A percentile compares a stretch with the other conserved stretches of the same genome.
phyloP scores from a whole-genome alignment of 2,888 invertebrate species.

The Achlya flavicornis region DNA sequence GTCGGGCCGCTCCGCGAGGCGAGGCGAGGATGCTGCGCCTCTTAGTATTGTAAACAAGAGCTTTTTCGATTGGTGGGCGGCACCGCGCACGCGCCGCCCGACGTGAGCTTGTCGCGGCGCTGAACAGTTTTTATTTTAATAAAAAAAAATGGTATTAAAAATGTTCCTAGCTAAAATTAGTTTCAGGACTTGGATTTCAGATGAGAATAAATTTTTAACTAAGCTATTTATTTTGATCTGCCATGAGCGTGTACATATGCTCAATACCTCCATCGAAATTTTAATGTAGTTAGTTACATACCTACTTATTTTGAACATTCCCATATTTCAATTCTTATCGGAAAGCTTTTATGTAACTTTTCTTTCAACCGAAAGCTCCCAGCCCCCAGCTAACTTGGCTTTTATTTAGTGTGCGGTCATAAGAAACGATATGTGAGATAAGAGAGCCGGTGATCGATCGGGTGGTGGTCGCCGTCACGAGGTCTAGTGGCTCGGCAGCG shows the following conservation, averaged over 20 bases:
- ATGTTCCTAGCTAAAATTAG: not conserved
- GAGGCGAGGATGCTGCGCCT: slow-evolving; percentile 70
- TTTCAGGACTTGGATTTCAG: not conserved
- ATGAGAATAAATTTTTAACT: not conserved
- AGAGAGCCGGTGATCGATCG: slow-evolving; percentile 64
- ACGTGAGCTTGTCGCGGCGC: slow-evolving; percentile 56
- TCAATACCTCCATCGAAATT: not conserved
- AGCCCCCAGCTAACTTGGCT: not conserved
- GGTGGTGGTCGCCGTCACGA: slow-evolving; percentile 11
- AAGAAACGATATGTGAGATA: slow-evolving; percentile 22
- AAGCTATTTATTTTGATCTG: not conserved
- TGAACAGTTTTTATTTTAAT: slow-evolving; percentile 14
- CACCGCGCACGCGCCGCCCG: slow-evolving; percentile 62
- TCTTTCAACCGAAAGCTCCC: not conserved
- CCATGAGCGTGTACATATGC: not conserved
- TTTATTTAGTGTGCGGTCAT: not conserved
- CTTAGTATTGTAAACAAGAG: slow-evolving; percentile 78
- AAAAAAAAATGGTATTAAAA: slow-evolving; percentile 12
- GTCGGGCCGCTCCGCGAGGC: slow-evolving; percentile 51
- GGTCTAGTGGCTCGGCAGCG: slow-evolving; percentile 22
- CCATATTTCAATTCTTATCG: not conserved
- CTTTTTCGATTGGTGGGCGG: slow-evolving; percentile 76
- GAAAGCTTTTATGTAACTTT: not conserved
- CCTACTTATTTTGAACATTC: not conserved
- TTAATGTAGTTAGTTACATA: not conserved